These are phyloP conservation scores for Siphlonurus alternatus DNA, from an alignment of 2,888 invertebrate species.

Conservation along the genomic window DNA sequence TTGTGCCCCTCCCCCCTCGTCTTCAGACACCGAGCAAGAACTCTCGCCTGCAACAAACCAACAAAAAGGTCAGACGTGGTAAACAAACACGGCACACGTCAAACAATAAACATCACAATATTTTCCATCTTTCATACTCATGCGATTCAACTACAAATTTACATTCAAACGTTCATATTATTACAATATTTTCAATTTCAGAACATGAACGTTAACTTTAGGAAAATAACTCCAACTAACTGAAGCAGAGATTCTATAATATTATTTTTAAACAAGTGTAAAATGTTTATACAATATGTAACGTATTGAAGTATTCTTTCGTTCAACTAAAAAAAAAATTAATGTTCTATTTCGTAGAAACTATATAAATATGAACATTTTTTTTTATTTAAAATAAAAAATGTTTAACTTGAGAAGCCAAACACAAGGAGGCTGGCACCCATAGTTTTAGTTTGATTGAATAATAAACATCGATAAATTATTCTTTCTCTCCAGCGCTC, in stretches of 20 bases:
- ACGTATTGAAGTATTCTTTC: no score
- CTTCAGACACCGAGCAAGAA: background rate
- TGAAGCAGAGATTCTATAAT: no score
- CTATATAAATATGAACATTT: background rate
- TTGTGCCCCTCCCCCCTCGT: background rate
- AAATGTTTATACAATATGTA: no score
- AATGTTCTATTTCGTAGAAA: background rate
- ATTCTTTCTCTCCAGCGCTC: background rate
- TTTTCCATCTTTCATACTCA: no score
- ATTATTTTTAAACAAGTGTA: no score
- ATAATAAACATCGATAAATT: conserved; percentile 3
- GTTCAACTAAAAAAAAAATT: no score
- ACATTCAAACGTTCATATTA: background rate
- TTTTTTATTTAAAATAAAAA: background rate
- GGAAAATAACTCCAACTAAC: no score
- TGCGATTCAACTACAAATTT: no score
- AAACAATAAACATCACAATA: background rate
- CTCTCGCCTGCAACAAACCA: background rate
- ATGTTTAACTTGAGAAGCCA: background rate
- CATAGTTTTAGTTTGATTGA: background rate
- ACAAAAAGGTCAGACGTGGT: no score
- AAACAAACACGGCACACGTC: no score
- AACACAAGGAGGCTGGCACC: background rate
- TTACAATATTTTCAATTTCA: no score
- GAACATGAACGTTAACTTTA: no score